Percentiles rank a stretch among this genome's conserved stretches.
phyloP scores from a whole-genome alignment of 2,888 invertebrate species.

The Trissoscelio sp. region DNA sequence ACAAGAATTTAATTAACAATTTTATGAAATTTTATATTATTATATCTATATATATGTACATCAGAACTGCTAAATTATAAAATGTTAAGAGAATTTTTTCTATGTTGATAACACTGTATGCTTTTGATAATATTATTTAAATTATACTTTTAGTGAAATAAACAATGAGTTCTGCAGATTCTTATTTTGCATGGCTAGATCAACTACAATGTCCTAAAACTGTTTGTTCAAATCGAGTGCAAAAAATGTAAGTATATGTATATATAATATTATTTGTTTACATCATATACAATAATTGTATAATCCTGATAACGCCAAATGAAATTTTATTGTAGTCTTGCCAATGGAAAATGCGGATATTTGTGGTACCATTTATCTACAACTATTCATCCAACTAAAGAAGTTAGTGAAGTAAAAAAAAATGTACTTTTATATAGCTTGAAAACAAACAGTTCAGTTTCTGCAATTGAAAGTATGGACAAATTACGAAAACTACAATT shows the following conservation, averaged over 20 bases:
- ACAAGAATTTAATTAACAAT: too few species aligned
- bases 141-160: neutral
- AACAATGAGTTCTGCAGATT: constrained; percentile 23
- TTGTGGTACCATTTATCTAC: constrained; percentile 77
- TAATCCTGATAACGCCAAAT: neutral
- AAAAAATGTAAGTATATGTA: constrained; percentile 23
- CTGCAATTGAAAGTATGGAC: constrained; percentile 69
- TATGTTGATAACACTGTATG: too few species aligned
- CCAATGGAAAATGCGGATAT: too few species aligned
- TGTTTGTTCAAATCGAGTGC: neutral
- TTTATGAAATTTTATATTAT: too few species aligned
- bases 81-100: too few species aligned
- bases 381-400: constrained; percentile 66
- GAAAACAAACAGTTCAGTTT: too few species aligned
- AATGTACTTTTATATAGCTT: constrained; percentile 77
- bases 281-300: neutral
- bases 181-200: constrained; percentile 47
- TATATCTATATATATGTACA: too few species aligned
- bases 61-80: too few species aligned
- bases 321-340: constrained; percentile 71
- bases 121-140: too few species aligned
- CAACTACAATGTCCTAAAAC: constrained; percentile 40
- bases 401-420: constrained; percentile 73
- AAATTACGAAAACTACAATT: constrained; percentile 69
- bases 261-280: neutral